Base-by-base conservation (phyloP, 2,888 invertebrate species). In the Coremacera marginata region DNA sequence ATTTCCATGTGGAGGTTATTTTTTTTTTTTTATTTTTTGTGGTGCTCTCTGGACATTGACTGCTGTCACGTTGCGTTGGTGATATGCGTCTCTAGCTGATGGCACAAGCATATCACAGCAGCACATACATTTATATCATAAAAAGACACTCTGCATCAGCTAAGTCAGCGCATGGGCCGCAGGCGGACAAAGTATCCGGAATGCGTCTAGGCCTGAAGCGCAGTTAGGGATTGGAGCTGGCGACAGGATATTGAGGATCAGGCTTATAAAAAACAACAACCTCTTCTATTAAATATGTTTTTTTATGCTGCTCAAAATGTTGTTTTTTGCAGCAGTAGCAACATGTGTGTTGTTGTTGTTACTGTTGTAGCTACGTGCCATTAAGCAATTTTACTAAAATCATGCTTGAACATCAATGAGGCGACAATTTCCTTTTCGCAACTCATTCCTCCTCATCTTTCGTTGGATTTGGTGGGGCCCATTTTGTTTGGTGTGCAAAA, bases 321-420 rank as follows among this genome's bases (percentile, higher is more conserved):
- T 44, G 37, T 19, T 22, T 34, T 49, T 44, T 37, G 22, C 49
- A 25, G 27, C 51, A 25, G 19, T 22, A 74, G 14, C 65, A 27
- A 52, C 44, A 27, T 16, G 19, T 52, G 65, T 52, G 44, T 68
- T 67, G 22, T 44, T 77, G 51, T 68, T 78, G 74, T 74, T 79
- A 67, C 5, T 52, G 52, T 52, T 65, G 77, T 77, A 44, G 44
- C 44, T 44, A 80, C 79, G 79, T 79, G 79, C 78, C 80, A 81
- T 80, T 81, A 78, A 79, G 79, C 81, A 79, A 79, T 80, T 78
- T 76, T 44, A 76, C 70, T 74, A 25, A 25, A 57, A 71, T 60
- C 71, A 44, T 57, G 60, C 37, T 44, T 25, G 19, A 71, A 25
- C 70, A n/a, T 52, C 55, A 31, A 31, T 52, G 70, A 55, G 25